Conservation (phyloP, 92 coral and sea anemone species). For the Paramuricea clavata region DNA sequence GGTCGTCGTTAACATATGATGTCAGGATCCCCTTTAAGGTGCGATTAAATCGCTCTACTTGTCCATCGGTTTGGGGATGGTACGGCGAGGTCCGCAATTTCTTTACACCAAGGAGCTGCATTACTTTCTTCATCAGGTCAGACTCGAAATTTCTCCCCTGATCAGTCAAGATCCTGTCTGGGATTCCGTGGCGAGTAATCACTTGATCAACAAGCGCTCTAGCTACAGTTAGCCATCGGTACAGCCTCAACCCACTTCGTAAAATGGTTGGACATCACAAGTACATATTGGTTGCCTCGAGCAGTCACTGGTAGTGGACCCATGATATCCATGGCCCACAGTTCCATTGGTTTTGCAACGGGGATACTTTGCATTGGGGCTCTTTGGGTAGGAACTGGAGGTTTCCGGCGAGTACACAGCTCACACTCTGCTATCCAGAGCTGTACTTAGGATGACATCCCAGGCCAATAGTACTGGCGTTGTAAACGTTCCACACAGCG, state of each 20-base stretch:
- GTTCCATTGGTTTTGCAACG: too few species aligned
- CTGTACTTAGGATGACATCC: background rate
- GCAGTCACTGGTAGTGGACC: conserved; percentile 29
- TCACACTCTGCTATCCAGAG: background rate
- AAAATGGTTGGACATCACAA: conserved; percentile 46
- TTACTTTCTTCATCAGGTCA: background rate
- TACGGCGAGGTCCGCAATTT: background rate
- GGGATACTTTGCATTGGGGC: conserved; percentile 8
- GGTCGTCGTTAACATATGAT: background rate
- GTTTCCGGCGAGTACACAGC: background rate
- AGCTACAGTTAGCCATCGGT: background rate
- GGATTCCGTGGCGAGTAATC: conserved; percentile 29
- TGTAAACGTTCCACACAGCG: background rate
- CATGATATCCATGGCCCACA: conserved; percentile 25
- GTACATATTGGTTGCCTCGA: conserved; percentile 1
- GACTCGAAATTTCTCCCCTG: conserved; percentile 26
- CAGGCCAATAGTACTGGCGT: conserved; percentile 9
- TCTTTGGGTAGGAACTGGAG: background rate
- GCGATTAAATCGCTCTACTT: background rate
- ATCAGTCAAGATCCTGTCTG: conserved; percentile 35
- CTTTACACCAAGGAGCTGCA: background rate
- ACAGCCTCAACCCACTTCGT: too few species aligned
- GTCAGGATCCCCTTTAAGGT: conserved; percentile 3
- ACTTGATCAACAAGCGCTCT: conserved; percentile 14
- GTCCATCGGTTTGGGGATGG: conserved; percentile 13